phyloP scores from a whole-genome alignment of 2,797 vertebrate genomes.

The Mormyrops attenuatus region DNA sequence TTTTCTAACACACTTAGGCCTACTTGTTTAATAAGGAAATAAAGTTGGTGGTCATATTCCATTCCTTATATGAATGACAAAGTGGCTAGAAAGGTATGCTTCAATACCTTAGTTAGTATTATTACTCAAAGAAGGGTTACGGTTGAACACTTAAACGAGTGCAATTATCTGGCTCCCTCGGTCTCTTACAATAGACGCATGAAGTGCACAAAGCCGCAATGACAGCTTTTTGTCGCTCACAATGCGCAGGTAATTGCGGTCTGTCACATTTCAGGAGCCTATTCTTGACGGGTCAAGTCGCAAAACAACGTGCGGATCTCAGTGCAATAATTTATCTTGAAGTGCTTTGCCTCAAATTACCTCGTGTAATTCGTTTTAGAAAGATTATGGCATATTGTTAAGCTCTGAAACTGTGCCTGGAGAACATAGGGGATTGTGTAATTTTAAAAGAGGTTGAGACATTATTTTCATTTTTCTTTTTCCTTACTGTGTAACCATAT shows the following conservation, averaged over 20 bases:
- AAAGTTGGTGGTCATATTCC: neutral
- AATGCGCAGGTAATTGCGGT: conserved; percentile 56
- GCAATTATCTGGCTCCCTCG: conserved; percentile 63
- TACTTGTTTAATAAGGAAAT: neutral
- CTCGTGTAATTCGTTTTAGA: conserved; percentile 15
- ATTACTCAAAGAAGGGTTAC: conserved; percentile 55
- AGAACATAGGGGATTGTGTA: neutral
- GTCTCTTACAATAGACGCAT: conserved; percentile 33
- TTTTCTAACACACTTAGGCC: neutral
- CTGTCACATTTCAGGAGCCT: conserved; percentile 48
- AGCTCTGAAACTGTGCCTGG: neutral
- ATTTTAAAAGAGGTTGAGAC: neutral
- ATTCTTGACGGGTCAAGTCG: conserved; percentile 40
- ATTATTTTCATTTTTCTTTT: neutral
- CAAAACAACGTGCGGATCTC: neutral
- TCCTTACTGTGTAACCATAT: neutral
- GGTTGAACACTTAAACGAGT: conserved; percentile 56
- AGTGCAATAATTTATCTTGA: conserved; percentile 16
- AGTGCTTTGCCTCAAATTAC: conserved; percentile 33
- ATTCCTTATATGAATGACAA: neutral
- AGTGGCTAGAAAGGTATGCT: conserved; percentile 12
- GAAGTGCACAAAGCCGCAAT: conserved; percentile 53
- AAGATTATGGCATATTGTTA: conserved; percentile 7
- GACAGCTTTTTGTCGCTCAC: conserved; percentile 59
- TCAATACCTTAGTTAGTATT: conserved; percentile 60